Evolutionary conservation across 2,797 vertebrate genomes (phyloP).

Genomic region (Pelochelys cantorii): DNA sequence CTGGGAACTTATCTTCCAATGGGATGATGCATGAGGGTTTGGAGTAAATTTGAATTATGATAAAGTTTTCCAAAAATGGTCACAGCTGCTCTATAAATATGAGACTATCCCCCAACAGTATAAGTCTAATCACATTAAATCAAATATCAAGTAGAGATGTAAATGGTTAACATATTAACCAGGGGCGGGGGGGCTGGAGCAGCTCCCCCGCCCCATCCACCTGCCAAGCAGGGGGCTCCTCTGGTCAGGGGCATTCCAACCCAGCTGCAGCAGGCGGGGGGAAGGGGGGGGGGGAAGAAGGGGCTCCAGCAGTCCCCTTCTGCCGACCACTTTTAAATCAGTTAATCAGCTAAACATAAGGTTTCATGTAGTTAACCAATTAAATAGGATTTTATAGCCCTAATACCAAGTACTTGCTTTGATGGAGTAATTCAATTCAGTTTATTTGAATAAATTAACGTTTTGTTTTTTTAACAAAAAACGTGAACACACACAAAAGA

Average conservation of each 20-base stretch:
- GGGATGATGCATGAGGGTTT: fast-evolving
- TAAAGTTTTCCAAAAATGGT: neutral
- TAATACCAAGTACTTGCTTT: neutral
- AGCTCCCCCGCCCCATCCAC: no score
- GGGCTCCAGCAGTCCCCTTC: no score
- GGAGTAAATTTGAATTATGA: neutral
- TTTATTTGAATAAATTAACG: neutral
- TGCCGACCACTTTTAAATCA: no score
- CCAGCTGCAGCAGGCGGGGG: no score
- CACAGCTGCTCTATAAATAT: neutral
- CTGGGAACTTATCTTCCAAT: neutral
- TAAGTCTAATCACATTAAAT: neutral
- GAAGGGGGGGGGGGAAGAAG: no score
- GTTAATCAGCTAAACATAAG: no score
- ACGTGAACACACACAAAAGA: neutral
- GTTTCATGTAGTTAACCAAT: no score
- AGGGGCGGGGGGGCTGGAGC: no score
- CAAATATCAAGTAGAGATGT: neutral
- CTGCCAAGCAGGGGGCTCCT: no score
- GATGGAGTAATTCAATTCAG: neutral
- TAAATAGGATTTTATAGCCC: no score
- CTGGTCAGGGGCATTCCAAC: no score
- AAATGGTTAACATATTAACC: no score
- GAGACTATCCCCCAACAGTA: neutral
- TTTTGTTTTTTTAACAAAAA: fast-evolving